A percentile compares a stretch with the other conserved stretches of the same genome.
phyloP scores from a whole-genome alignment of 2,888 invertebrate genomes.

The Elegia similella region DNA sequence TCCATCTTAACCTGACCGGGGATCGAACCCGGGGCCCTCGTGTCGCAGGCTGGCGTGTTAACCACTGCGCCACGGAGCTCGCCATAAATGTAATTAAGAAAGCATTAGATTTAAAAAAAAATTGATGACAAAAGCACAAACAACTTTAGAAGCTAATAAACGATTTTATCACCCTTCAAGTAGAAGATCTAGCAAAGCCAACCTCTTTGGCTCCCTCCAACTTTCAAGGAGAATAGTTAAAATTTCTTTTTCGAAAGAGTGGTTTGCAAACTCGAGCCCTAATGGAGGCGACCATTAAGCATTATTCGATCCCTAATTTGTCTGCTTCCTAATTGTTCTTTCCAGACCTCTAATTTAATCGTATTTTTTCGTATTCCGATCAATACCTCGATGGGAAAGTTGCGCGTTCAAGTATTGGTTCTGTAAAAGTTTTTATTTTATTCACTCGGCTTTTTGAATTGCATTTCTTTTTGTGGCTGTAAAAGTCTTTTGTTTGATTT shows the following conservation, averaged over 20 bases:
- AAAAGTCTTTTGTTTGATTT: too few relatives aligned
- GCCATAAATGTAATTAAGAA: too few relatives aligned
- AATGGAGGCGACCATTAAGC: slow-evolving; percentile 75
- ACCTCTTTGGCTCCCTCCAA: slow-evolving; percentile 47
- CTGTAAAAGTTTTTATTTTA: not conserved
- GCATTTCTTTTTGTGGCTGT: not conserved
- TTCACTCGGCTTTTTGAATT: not conserved
- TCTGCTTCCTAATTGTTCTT: slow-evolving; percentile 34
- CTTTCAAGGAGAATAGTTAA: slow-evolving; percentile 64
- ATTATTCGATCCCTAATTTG: slow-evolving; percentile 78
- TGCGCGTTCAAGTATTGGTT: not conserved
- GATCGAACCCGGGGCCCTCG: too few relatives aligned
- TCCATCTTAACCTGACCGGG: too few relatives aligned
- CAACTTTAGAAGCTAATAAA: too few relatives aligned
- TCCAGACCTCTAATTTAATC: not conserved
- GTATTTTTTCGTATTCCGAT: not conserved
- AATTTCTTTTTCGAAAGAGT: slow-evolving; percentile 60
- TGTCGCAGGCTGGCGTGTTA: too few relatives aligned
- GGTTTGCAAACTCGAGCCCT: slow-evolving; percentile 65
- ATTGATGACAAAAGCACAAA: too few relatives aligned
- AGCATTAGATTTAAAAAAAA: too few relatives aligned
- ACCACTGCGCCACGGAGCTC: too few relatives aligned
- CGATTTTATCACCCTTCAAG: too few relatives aligned
- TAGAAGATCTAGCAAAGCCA: slow-evolving; percentile 16
- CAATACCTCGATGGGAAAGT: not conserved